Evolutionary conservation across 2,888 invertebrate genomes (phyloP).

Genomic region (Epinotia ramella): DNA sequence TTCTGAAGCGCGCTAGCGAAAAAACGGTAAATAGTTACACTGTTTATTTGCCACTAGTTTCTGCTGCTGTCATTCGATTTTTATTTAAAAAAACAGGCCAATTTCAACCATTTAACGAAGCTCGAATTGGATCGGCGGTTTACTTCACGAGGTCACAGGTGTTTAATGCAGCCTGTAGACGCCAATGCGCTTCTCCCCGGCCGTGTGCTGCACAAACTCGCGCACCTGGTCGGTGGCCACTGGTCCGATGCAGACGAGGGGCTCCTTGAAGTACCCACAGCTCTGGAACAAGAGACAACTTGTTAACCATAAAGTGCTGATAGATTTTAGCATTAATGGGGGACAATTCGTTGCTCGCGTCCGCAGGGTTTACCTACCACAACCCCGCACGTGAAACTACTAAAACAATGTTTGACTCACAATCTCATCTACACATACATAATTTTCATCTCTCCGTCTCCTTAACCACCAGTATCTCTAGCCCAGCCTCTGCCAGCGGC

Average conservation of each 20-base stretch:
- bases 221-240: conserved; percentile 91
- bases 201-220: conserved; percentile 90
- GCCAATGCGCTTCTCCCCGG: conserved; percentile 92
- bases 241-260: conserved; percentile 94
- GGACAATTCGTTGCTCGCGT: too few relatives aligned
- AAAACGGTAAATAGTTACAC: too few relatives aligned
- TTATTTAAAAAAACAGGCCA: not conserved
- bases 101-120: not conserved
- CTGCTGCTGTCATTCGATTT: not conserved
- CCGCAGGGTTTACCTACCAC: too few relatives aligned
- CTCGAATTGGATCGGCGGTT: conserved; percentile 46
- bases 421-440: too few relatives aligned
- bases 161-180: conserved; percentile 83
- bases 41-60: too few relatives aligned
- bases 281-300: conserved; percentile 81
- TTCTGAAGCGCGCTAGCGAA: not conserved
- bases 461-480: too few relatives aligned
- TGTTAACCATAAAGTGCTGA: too few relatives aligned
- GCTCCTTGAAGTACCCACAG: conserved; percentile 96
- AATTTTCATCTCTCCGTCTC: too few relatives aligned
- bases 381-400: too few relatives aligned
- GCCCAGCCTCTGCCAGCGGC: too few relatives aligned
- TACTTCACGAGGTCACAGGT: conserved; percentile 47
- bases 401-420: too few relatives aligned
- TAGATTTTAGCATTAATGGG: too few relatives aligned